Evolutionary conservation across 1,140 invertebrate genomes (phyloP).

Genomic region (Phenacoccus solenopsis): DNA sequence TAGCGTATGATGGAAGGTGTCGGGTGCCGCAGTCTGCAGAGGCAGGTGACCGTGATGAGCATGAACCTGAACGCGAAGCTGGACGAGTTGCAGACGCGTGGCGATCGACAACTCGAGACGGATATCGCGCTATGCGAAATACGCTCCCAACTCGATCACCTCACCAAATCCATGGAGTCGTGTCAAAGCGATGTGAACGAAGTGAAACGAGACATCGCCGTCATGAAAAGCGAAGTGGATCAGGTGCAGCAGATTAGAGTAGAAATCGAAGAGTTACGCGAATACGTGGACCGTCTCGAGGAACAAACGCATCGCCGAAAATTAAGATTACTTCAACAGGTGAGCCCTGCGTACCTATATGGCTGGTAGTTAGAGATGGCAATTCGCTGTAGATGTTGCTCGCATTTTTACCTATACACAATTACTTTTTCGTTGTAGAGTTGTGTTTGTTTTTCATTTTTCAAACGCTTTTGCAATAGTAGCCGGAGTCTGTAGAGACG

Average conservation of each 20-base stretch:
- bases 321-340: conserved; percentile 75
- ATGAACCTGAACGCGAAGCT: conserved; percentile 83
- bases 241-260: conserved; percentile 86
- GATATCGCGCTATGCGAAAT: conserved; percentile 81
- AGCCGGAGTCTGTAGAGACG: no score
- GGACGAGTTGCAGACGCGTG: conserved; percentile 68
- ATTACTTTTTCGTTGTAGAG: no score
- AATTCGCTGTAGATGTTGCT: background rate
- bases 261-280: conserved; percentile 80
- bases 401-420: no score
- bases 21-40: conserved; percentile 60
- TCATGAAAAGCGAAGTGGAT: conserved; percentile 84
- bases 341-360: conserved; percentile 32
- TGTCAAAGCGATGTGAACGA: conserved; percentile 66
- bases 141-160: conserved; percentile 74
- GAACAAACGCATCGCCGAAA: conserved; percentile 76
- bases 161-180: conserved; percentile 83
- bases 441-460: no score
- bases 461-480: no score
- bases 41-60: conserved; percentile 91
- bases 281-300: conserved; percentile 78
- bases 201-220: conserved; percentile 85
- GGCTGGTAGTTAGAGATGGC: background rate
- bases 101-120: conserved; percentile 63
- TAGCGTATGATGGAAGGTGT: conserved; percentile 22